Evolutionary conservation across 2,113 vertebrate species (phyloP), one percentile per base, ranked within the genome.

Genomic region (Dendrocopos noguchii): DNA sequence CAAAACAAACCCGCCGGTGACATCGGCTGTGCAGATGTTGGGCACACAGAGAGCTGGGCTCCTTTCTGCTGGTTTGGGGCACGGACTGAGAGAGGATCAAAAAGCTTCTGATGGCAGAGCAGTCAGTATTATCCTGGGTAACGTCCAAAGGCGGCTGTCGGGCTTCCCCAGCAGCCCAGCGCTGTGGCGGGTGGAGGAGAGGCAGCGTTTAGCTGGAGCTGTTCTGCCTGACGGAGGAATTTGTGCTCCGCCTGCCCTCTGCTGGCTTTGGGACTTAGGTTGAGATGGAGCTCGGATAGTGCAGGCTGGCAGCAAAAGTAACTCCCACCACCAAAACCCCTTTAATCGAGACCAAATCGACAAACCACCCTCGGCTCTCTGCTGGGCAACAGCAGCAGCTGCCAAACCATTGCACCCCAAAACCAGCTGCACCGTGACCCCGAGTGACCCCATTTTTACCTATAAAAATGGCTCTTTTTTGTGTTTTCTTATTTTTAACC

Each of bases 231-330:
- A 6, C 6, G 39, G 46, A 73, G n/a, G 66, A 91, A 84, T 63
- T 75, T 31, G 80, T 77, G 86, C 88, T 93, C 84, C 1, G 27
- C 42, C 88, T 95, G 95, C 94, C 95, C 95, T 93, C 96, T 97
- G 90, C 95, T 3, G 96, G 85, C 59, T 55, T 25, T 5, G 3
- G 29, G 27, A 17, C 42, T 71, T 6, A n/a, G 22, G 22, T 5
- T 33, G 70, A 28, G 42, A 12, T 5, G 31, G 29, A 59, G 33
- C 52, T 31, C 63, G 21, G 55, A 15, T 4, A 36, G 59, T 0
- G 3, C 50, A 29, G 28, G 24, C 25, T 70, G 29, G 2, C 46
- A 22, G 11, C 24, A 56, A 68, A 46, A 66, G 44, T 11, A 6
- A 12, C 2, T 44, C 11, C n/a, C n/a, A 10, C 36, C 44, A 14